Evolutionary conservation across 53 echinoderm and acorn worm species (phyloP), one percentile per base, ranked within the genome.

Genomic region (Luidia sarsii): DNA sequence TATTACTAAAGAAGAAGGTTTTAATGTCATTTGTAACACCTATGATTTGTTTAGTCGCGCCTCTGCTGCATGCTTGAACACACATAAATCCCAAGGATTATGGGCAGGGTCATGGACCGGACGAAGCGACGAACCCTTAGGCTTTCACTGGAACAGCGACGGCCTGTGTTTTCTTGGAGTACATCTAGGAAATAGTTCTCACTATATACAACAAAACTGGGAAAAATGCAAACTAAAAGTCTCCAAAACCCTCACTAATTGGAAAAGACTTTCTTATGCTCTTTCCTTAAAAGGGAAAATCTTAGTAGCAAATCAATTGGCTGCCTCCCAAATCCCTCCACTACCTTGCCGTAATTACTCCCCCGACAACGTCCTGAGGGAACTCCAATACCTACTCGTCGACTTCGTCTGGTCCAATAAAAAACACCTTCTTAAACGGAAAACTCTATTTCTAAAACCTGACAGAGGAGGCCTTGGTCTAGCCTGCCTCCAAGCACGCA

Each of bases 51-150:
- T n/a, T n/a, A n/a, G n/a, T n/a, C n/a, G n/a, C n/a, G n/a, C n/a
- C n/a, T n/a, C n/a, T 82, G 66, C 65, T 68, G 68, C 82, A 50
- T 20, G 57, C 7, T 34, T 80, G 4, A 80, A 80, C 33, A 11
- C n/a, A 49, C 50, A 80, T 10, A 82, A 82, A 66, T 67, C 67
- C 28, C 22, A 67, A 39, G 68, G 67, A 25, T 55, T 82, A 29
- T 82, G 82, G 68, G 55, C 32, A 20, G 82, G 68, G 16, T 82
- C 82, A n/a, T n/a, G n/a, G n/a, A n/a, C n/a, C n/a, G n/a, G n/a
- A n/a, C n/a, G n/a, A n/a, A n/a, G n/a, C n/a, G n/a, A n/a, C n/a
- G n/a, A n/a, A n/a, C n/a, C n/a, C n/a, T n/a, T n/a, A n/a, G n/a
- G n/a, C n/a, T n/a, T 11, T 82, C 64, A 21, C 16, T 80, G 80